These are phyloP conservation scores for Parauchenoglanis punctatus DNA, from an alignment of 2,797 vertebrate genomes.

Conservation along the genomic window DNA sequence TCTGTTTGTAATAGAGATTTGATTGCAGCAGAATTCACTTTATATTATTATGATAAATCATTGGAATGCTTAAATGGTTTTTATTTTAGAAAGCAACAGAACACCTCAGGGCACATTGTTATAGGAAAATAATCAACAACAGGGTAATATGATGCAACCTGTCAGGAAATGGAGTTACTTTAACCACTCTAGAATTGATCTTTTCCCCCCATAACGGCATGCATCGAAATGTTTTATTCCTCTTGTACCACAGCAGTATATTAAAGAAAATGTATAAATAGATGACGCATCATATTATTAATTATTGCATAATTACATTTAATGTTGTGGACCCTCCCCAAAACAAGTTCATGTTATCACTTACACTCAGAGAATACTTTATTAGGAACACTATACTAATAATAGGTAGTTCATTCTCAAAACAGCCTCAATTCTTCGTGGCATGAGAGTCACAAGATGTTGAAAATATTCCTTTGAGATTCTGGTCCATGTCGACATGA, in stretches of 20 bases:
- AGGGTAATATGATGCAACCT: neutral
- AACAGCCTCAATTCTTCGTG: neutral
- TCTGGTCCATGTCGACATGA: neutral
- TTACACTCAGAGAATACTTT: neutral
- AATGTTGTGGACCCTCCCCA: neutral
- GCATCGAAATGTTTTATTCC: neutral
- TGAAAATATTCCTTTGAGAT: neutral
- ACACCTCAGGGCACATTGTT: neutral
- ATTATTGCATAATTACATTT: neutral
- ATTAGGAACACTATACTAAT: neutral
- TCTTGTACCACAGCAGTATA: neutral
- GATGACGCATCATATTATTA: neutral
- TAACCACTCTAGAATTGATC: neutral
- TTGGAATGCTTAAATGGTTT: constrained; percentile 27
- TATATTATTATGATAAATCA: constrained; percentile 39
- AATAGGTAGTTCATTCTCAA: neutral
- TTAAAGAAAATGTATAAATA: neutral
- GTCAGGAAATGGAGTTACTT: neutral
- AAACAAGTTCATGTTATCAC: neutral
- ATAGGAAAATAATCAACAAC: neutral
- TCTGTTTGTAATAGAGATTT: constrained; percentile 58
- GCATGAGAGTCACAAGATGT: neutral
- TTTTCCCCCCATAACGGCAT: neutral
- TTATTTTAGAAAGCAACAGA: constrained; percentile 27
- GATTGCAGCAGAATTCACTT: constrained; percentile 49